Base-by-base conservation (phyloP, 2,888 invertebrate genomes). In the Hypselothyrea guttata region DNA sequence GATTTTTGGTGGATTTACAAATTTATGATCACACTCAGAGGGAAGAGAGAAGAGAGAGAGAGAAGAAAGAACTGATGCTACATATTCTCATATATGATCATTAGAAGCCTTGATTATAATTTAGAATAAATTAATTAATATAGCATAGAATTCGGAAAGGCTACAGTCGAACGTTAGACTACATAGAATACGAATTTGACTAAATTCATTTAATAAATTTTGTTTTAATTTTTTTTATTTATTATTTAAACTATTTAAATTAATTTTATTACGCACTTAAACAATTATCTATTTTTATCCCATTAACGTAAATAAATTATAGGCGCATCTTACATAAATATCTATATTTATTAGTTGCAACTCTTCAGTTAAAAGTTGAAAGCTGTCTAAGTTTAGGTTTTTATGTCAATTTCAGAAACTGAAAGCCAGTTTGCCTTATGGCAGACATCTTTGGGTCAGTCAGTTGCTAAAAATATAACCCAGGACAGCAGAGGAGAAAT, bases 1-100 rank as follows among this genome's bases (percentile, higher is more conserved):
- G 60, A 60, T 81, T 76, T 87, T 84, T 62, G 86, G 87, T 71
- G 81, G 65, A 85, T 85, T 73, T 63, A 31, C 38, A 34, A 79
- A 75, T 76, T 86, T 87, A 76, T 74, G 62, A 34, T 40, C 13
- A 7, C 38, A n/a, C 1, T 22, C n/a, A 45, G 35, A 40, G 30
- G 31, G 15, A 42, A 16, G 63, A 44, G 40, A 16, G 15, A 27
- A 35, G 31, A 22, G 7, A 9, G 15, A 18, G 40, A 27, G n/a
- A 7, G 13, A 12, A 7, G 34, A 7, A 34, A 8, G 12, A 9
- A 18, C 35, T 31, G 30, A 37, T 38, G n/a, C n/a, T 34, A 34
- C 1, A 13, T 12, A 33, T 12, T 12, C 12, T 12, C 11, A 11
- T 2, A 7, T 34, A 12, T 7, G 3, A 7, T 13, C 34, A 34